Percentiles rank a stretch among this genome's conserved stretches.
phyloP scores from a whole-genome alignment of 23 tunicate species.

The Ascidia mentula region DNA sequence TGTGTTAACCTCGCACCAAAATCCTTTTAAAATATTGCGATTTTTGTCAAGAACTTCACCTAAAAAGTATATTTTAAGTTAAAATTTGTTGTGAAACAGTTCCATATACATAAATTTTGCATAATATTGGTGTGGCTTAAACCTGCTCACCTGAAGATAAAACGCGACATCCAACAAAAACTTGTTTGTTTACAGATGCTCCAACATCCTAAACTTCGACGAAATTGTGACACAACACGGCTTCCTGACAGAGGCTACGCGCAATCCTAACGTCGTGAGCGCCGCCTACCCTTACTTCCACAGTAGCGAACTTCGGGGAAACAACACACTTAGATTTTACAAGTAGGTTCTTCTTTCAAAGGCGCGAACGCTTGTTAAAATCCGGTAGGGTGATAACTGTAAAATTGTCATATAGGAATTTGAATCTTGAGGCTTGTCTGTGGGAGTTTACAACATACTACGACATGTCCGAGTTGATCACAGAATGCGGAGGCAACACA shows the following conservation, averaged over 20 bases:
- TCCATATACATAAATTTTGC: too few species aligned
- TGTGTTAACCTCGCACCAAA: too few species aligned
- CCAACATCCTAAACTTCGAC: slow-evolving; percentile 76
- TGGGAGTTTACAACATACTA: slow-evolving; percentile 91
- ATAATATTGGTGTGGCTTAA: too few species aligned
- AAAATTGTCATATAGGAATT: slow-evolving; percentile 41
- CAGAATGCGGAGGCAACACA: slow-evolving; percentile 87
- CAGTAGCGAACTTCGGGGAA: slow-evolving; percentile 53
- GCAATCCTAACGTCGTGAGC: slow-evolving; percentile 58
- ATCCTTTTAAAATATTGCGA: too few species aligned
- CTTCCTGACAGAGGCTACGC: slow-evolving; percentile 66
- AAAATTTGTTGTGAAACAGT: too few species aligned
- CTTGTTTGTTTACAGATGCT: slow-evolving; percentile 65
- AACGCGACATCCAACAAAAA: too few species aligned
- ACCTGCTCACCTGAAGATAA: too few species aligned
- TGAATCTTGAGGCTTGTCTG: slow-evolving; percentile 94
- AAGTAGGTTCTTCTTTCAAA: slow-evolving; percentile 55
- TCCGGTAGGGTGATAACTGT: not conserved
- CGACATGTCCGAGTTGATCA: slow-evolving; percentile 93
- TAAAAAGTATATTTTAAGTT: too few species aligned
- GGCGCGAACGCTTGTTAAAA: not conserved
- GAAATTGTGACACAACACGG: slow-evolving; percentile 85
- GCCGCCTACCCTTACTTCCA: slow-evolving; percentile 77
- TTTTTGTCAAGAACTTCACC: too few species aligned
- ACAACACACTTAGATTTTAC: slow-evolving; percentile 85